Evolutionary conservation across 2,888 invertebrate genomes (phyloP).

Genomic region (Drosophila picticornis): DNA sequence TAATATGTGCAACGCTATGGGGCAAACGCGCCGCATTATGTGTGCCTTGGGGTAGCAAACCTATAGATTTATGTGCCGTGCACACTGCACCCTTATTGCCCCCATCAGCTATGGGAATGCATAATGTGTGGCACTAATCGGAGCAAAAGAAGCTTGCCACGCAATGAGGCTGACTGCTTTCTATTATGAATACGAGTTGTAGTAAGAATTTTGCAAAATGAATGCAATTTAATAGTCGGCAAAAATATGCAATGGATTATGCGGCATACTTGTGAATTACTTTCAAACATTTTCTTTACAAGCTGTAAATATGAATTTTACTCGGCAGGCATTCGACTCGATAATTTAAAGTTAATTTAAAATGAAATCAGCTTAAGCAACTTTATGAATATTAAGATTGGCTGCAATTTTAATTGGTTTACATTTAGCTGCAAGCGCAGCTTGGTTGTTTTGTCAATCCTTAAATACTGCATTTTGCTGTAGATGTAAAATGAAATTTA

Average conservation of each 20-base stretch:
- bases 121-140: conserved; percentile 57
- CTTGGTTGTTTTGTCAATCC: conserved; percentile 21
- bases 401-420: conserved; percentile 9
- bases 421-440: background rate
- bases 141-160: conserved; percentile 43
- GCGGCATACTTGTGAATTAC: conserved; percentile 9
- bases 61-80: conserved; percentile 41
- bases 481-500: conserved; percentile 7
- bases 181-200: conserved; percentile 25
- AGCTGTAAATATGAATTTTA: background rate
- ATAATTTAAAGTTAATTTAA: background rate
- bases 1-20: conserved; percentile 43
- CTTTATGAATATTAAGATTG: background rate
- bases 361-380: background rate
- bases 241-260: conserved; percentile 6
- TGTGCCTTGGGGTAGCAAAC: conserved; percentile 32
- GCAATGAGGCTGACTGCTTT: conserved; percentile 52
- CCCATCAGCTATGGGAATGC: conserved; percentile 45
- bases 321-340: background rate
- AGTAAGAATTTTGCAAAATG: conserved; percentile 36
- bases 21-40: conserved; percentile 6
- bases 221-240: conserved; percentile 13
- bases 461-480: conserved; percentile 26
- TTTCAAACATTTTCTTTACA: conserved; percentile 30
- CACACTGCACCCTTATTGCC: background rate